Percentiles rank a stretch among this genome's conserved stretches.
Conservation (phyloP, 2,113 vertebrate species). For the Phainopepla nitens region DNA sequence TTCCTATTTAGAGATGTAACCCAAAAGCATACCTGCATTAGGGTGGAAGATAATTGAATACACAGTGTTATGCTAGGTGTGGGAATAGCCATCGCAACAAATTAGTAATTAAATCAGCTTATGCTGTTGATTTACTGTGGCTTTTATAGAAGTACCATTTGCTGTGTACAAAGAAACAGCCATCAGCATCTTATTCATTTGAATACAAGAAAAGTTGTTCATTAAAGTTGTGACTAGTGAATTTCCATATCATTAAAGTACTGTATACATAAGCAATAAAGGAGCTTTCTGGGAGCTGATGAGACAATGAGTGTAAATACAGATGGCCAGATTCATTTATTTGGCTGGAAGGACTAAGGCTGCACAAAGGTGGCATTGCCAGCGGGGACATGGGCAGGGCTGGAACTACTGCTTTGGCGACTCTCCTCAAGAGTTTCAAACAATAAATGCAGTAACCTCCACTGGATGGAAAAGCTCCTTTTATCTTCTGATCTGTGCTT, state of each 20-base stretch:
- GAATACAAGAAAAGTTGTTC: slow-evolving; percentile 58
- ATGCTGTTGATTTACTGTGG: slow-evolving; percentile 28
- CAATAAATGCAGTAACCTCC: background rate
- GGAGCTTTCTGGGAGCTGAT: slow-evolving; percentile 18
- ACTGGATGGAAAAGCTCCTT: background rate
- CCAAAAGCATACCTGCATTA: background rate
- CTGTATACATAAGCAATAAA: slow-evolving; percentile 39
- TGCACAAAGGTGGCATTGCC: background rate
- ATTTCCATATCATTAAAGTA: slow-evolving; percentile 63
- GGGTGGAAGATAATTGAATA: slow-evolving; percentile 41
- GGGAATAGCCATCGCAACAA: slow-evolving; percentile 39
- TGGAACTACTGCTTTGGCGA: background rate
- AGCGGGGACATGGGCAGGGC: background rate
- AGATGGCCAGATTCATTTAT: slow-evolving; percentile 23
- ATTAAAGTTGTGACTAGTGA: slow-evolving; percentile 50
- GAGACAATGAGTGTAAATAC: slow-evolving; percentile 37
- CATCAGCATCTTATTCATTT: slow-evolving; percentile 58
- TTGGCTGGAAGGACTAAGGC: background rate
- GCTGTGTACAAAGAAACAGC: slow-evolving; percentile 47
- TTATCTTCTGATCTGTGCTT: background rate
- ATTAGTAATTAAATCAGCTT: slow-evolving; percentile 55
- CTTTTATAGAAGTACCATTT: slow-evolving; percentile 56
- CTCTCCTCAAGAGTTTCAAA: background rate
- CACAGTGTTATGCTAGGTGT: slow-evolving; percentile 6
- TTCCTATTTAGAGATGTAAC: background rate